These are phyloP conservation scores for Hypotaenidia philippensis DNA, from an alignment of 2,797 vertebrate species.

Conservation along the genomic window DNA sequence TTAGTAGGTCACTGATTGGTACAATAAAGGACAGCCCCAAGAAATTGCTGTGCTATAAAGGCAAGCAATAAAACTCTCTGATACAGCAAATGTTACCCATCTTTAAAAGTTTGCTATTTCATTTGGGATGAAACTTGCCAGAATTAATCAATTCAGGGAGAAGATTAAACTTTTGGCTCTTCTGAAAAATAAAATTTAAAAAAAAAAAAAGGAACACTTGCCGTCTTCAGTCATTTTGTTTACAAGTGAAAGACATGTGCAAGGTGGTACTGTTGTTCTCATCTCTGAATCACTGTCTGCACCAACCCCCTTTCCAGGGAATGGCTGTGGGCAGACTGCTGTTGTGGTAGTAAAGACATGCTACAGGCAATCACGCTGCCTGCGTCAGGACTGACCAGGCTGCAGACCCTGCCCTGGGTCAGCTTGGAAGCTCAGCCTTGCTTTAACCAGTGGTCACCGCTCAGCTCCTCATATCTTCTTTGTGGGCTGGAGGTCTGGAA, in stretches of 20 bases:
- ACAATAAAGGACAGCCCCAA: neutral
- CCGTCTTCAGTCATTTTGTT: neutral
- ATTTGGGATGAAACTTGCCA: neutral
- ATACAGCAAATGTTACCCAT: neutral
- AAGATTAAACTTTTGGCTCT: neutral
- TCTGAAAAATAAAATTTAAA: too few species aligned
- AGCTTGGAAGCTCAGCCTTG: neutral
- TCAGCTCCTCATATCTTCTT: neutral
- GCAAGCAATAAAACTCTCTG: neutral
- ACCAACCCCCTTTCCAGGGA: accelerated
- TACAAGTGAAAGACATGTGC: neutral
- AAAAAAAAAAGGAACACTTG: too few species aligned
- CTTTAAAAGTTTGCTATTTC: neutral
- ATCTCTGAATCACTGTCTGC: neutral
- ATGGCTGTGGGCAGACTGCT: neutral
- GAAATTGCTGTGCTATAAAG: neutral
- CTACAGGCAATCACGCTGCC: neutral
- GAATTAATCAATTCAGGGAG: neutral
- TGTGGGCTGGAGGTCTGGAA: accelerated
- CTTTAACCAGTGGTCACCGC: neutral
- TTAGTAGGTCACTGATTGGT: neutral
- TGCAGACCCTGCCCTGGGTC: neutral
- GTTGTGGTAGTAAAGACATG: neutral
- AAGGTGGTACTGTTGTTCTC: neutral
- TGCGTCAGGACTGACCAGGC: neutral